These are phyloP conservation scores for Ceratina calcarata DNA, from an alignment of 1,140 invertebrate genomes.

Conservation along the genomic window DNA sequence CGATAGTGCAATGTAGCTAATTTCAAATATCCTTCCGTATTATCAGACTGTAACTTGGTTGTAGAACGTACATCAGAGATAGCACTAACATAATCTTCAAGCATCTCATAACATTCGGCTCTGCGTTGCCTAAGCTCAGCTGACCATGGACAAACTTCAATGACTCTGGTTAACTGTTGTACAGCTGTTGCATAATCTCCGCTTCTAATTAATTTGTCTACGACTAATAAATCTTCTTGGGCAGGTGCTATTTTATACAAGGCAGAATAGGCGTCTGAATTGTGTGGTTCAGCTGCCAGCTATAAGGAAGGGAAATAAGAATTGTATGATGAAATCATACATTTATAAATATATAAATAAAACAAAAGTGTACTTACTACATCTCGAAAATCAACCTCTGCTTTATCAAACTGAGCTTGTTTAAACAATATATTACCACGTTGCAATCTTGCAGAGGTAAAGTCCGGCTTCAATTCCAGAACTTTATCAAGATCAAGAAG, in stretches of 20 bases:
- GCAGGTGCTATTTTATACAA: constrained; percentile 85
- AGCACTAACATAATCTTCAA: constrained; percentile 92
- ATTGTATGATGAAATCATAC: background rate
- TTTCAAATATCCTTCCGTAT: constrained; percentile 93
- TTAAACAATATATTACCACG: constrained; percentile 94
- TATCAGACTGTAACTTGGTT: constrained; percentile 94
- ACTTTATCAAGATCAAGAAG: constrained; percentile 96
- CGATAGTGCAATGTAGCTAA: constrained; percentile 92
- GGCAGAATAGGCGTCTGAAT: constrained; percentile 87
- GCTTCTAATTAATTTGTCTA: constrained; percentile 84
- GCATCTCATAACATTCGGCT: constrained; percentile 90
- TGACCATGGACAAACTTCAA: constrained; percentile 96
- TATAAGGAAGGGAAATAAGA: constrained; percentile 74
- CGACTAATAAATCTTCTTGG: constrained; percentile 83
- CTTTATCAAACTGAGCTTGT: constrained; percentile 91
- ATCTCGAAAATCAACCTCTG: constrained; percentile 90
- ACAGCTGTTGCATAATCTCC: constrained; percentile 87
- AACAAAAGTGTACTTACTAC: constrained; percentile 85
- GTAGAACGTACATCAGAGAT: constrained; percentile 94
- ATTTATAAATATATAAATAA: background rate
- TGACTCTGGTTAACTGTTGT: constrained; percentile 85
- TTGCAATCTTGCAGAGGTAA: constrained; percentile 93
- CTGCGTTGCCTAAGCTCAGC: constrained; percentile 90
- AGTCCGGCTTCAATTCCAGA: constrained; percentile 96
- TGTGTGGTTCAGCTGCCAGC: constrained; percentile 87